Base-by-base conservation (phyloP, 2,797 vertebrate genomes). In the Ptychadena robeensis region DNA sequence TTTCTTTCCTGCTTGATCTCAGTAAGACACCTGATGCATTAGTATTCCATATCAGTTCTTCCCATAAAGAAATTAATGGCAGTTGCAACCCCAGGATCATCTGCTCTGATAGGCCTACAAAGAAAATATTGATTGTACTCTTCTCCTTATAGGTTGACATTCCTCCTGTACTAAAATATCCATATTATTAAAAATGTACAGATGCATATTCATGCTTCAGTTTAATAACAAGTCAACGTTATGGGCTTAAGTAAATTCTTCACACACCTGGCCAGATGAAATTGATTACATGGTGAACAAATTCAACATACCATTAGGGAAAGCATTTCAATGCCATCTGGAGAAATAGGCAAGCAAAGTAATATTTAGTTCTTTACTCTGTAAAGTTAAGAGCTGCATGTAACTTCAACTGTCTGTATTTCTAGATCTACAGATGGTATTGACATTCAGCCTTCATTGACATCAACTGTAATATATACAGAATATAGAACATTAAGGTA, bases 91-190 rank as follows among this genome's bases (percentile, higher is more conserved):
- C 38, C 31, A 64, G 81, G 28, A 40, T 63, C 30, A 64, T 63
- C 25, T 44, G 48, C 34, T 28, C 27, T 70, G 14, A 63, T 38
- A 27, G 34, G 57, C n/a, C 14, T 64, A 1, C 2, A 15, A 25
- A 64, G 59, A 10, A 82, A 76, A n/a, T 76, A 82, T 82, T 71
- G 72, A 82, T 82, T 76, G 44, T 40, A 76, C 76, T 34, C 53
- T 76, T 74, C 28, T 53, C 66, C 63, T 34, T 70, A 59, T 61
- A 68, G 48, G 65, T 77, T 77, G 28, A 63, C 69, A 63, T 77
- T 70, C 57, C 59, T 25, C 12, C 25, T 61, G n/a, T n/a, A 48
- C 22, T 70, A 30, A 76, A 69, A 71, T 67, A 76, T 63, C 28
- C 65, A 12, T 71, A n/a, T 77, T 82, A 69, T 68, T 14, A 71